phyloP scores from a whole-genome alignment of 2,888 invertebrate genomes.

The Spodoptera littoralis region DNA sequence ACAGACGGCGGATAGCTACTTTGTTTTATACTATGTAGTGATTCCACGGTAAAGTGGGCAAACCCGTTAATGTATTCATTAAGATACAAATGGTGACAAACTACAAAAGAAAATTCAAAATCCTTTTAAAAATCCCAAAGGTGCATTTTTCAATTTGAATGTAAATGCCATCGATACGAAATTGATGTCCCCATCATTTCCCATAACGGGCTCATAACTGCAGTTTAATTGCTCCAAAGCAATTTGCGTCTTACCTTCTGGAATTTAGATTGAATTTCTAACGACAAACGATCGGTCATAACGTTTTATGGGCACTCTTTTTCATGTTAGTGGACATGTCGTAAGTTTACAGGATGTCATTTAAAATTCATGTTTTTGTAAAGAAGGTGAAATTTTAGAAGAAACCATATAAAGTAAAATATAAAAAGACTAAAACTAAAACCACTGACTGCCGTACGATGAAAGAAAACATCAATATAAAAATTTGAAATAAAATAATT shows the following conservation, averaged over 20 bases:
- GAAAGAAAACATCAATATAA: no score
- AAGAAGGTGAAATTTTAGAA: not conserved
- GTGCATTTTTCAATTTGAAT: conserved; percentile 26
- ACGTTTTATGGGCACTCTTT: conserved; percentile 41
- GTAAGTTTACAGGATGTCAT: conserved; percentile 18
- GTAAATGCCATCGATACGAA: conserved; percentile 28
- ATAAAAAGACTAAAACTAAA: no score
- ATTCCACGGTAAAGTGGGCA: no score
- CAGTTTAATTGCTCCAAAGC: conserved; percentile 44
- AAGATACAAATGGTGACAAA: no score
- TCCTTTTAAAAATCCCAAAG: conserved; percentile 9
- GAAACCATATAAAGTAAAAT: no score
- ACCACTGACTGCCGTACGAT: no score
- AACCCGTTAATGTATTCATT: no score
- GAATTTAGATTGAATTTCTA: conserved; percentile 47
- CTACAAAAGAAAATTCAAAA: not conserved
- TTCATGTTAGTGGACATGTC: conserved; percentile 30
- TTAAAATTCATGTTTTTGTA: not conserved
- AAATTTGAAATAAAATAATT: no score
- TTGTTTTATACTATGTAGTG: no score
- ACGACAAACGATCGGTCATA: conserved; percentile 31
- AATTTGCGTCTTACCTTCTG: conserved; percentile 38
- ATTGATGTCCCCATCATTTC: conserved; percentile 37
- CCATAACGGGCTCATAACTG: conserved; percentile 34
- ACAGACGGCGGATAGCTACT: no score